phyloP scores from a whole-genome alignment of 2,888 invertebrate genomes.

The Calameuta idolon region DNA sequence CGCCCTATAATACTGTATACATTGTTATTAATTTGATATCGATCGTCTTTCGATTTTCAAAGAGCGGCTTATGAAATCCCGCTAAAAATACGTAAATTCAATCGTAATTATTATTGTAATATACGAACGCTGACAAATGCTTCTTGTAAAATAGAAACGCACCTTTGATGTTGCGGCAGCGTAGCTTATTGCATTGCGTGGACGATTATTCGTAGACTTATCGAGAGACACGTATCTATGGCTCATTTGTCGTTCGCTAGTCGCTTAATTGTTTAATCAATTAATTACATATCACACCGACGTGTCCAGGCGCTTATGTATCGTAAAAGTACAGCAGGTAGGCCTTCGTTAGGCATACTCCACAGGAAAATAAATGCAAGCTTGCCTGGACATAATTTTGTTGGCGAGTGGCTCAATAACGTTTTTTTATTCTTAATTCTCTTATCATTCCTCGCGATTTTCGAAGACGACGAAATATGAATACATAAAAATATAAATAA shows the following conservation, averaged over 20 bases:
- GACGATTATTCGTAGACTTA: conserved; percentile 12
- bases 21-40: conserved; percentile 38
- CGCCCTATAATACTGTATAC: conserved; percentile 48
- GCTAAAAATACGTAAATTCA: background rate
- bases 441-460: no score
- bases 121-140: conserved; percentile 34
- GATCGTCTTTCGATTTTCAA: conserved; percentile 16
- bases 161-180: conserved; percentile 41
- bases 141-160: conserved; percentile 27
- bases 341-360: conserved; percentile 40
- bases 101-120: background rate
- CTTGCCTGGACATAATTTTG: background rate
- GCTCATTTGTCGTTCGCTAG: conserved; percentile 25
- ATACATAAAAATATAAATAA: background rate
- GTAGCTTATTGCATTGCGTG: conserved; percentile 44
- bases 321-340: conserved; percentile 40
- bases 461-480: background rate
- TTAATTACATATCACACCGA: conserved; percentile 47
- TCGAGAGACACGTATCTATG: conserved; percentile 25
- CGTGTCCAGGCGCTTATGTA: conserved; percentile 39
- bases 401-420: background rate
- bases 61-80: background rate
- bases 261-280: conserved; percentile 32
- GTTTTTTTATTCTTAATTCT: no score
- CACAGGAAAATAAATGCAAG: background rate